Base-by-base conservation (phyloP, 2,888 invertebrate genomes). In the Hirtodrosophila alboralis region DNA sequence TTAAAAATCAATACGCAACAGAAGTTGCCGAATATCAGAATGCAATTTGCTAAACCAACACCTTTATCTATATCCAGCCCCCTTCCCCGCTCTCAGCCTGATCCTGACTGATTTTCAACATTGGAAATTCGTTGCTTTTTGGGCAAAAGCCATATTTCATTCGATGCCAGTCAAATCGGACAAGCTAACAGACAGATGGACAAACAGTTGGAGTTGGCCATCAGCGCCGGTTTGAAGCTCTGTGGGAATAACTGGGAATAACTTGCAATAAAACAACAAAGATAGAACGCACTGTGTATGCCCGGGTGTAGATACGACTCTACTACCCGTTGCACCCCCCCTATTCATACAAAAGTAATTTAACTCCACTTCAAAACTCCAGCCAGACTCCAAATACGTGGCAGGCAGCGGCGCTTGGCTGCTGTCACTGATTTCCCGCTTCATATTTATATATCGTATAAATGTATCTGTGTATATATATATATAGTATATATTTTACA, bases 361-460 rank as follows among this genome's bases (percentile, higher is more conserved):
- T 74, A 83, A 84, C 81, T 83, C 83, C 84, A 79, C 83, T 84
- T 84, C 75, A 81, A 63, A 79, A 72, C 78, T 84, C 75, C 58
- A 66, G 34, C 48, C 67, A 62, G 68, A 57, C 54, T 61, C 54
- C 54, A 58, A 67, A 60, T 67, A 59, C 65, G 56, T 74, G 61
- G 62, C 51, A 45, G 53, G 68, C 61, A 57, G 16, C 56, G 54
- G 47, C 58, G 57, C 62, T 69, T 52, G 62, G 75, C 63, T 61
- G 71, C 83, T 81, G 81, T 84, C 84, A 81, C 79, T 75, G 83
- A 81, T 81, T 81, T 80, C 81, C 76, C 79, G 79, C 83, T 76
- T 84, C 84, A 78, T 78, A 81, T 84, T 84, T 84, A 75, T 69
- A 67, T 70, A 68, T 37, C 18, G 61, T 30, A 51, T 40, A 52